Conservation (phyloP, 2,888 invertebrate species). For the Aplocera efformata region DNA sequence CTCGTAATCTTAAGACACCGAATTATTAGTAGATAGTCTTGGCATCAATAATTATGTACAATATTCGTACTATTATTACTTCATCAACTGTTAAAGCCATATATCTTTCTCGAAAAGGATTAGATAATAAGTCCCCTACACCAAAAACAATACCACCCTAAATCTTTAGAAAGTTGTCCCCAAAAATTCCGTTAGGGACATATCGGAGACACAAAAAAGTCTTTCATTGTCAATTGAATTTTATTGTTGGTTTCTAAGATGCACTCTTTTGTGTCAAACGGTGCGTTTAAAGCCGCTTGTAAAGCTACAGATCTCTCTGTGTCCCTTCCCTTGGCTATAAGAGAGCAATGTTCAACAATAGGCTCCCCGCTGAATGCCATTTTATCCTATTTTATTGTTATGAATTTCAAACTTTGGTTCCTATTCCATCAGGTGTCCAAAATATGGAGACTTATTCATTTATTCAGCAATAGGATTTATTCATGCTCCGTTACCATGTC, state of each 20-base stretch:
- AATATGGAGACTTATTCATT: conserved; percentile 54
- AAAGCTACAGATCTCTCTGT: conserved; percentile 47
- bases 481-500: conserved; percentile 38
- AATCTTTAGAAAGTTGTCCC: conserved; percentile 69
- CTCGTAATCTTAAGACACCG: no score
- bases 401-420: conserved; percentile 46
- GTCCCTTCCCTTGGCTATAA: conserved; percentile 48
- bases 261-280: conserved; percentile 74
- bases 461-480: conserved; percentile 49
- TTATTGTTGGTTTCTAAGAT: conserved; percentile 78
- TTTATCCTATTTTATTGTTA: conserved; percentile 68
- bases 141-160: conserved; percentile 67
- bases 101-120: conserved; percentile 41
- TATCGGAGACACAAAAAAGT: conserved; percentile 55
- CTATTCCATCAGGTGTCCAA: conserved; percentile 65
- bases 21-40: no score
- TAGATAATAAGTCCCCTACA: conserved; percentile 46
- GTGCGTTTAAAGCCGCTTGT: conserved; percentile 76
- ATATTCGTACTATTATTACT: conserved; percentile 11
- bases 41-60: no score
- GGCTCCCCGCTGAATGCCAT: conserved; percentile 65
- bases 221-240: conserved; percentile 77
- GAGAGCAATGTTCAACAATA: conserved; percentile 68
- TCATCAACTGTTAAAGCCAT: no score
- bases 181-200: conserved; percentile 63